Evolutionary conservation across 2,113 vertebrate genomes (phyloP), one percentile per base, ranked within the genome.

Genomic region (Microcebus murinus): DNA sequence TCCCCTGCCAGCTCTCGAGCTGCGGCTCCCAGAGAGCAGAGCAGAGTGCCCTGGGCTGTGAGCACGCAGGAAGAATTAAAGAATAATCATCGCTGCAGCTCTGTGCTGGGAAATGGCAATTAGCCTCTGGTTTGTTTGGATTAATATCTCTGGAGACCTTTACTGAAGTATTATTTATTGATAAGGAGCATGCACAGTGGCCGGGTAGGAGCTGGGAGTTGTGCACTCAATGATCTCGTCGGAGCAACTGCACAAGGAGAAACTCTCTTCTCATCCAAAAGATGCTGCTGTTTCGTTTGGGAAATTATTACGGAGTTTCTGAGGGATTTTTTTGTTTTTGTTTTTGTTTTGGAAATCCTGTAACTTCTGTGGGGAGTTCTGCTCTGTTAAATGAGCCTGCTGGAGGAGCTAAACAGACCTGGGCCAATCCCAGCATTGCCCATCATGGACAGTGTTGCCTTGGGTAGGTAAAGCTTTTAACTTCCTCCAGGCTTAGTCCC

Each of bases 91-190:
- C 83, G 2, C 4, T 31, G 70, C 14, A 7, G 85, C 48, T 31
- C 63, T 42, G 48, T 10, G 74, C 85, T 42, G 61, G 74, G 82
- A 74, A 73, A 57, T 68, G 63, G 85, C 91, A 84, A 74, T 90
- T 79, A 42, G 77, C 89, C 57, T 93, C 87, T n/a, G 15, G 80
- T 82, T 94, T 94, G 74, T 95, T 92, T 90, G 73, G 74, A 73
- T 79, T 81, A 34, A 27, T 86, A 68, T 86, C 96, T 85, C 94
- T 65, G 81, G 97, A 90, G 97, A 65, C 27, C 18, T 88, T 39
- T 68, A 18, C 31, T 71, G 61, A 74, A 74, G n/a, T 55, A 34
- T 70, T 93, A 36, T 50, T 94, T 96, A 85, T 91, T 88, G 92
- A 77, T 45, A 61, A 81, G 87, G 50, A 71, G 18, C 2, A 0